A percentile compares a stretch with the other conserved stretches of the same genome.
Evolutionary conservation across 1,140 invertebrate species (phyloP).

Genomic region (Nasonia vitripennis): DNA sequence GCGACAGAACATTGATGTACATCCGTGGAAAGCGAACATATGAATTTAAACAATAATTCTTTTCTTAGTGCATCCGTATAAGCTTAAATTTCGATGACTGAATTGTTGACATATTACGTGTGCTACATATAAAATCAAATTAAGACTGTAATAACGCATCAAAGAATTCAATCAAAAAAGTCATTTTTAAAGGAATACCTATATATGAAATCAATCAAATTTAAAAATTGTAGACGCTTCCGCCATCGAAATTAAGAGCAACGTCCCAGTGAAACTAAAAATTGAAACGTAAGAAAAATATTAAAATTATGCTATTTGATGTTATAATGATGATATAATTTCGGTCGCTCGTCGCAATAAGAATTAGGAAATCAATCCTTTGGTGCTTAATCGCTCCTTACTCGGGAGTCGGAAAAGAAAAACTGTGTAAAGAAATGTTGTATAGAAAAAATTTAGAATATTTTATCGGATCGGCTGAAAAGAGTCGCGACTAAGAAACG

Average conservation of each 20-base stretch:
- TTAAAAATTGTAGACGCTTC: background rate
- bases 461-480: slow-evolving; percentile 46
- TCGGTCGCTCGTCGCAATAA: slow-evolving; percentile 46
- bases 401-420: slow-evolving; percentile 13
- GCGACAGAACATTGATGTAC: slow-evolving; percentile 27
- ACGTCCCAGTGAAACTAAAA: slow-evolving; percentile 9
- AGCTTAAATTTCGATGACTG: slow-evolving; percentile 38
- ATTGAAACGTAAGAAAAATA: background rate
- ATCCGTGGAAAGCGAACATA: background rate
- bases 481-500: slow-evolving; percentile 44
- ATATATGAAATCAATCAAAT: slow-evolving; percentile 32
- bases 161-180: slow-evolving; percentile 41
- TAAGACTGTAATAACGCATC: slow-evolving; percentile 33
- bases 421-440: slow-evolving; percentile 49
- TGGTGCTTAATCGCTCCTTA: slow-evolving; percentile 45
- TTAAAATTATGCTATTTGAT: slow-evolving; percentile 36
- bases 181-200: background rate
- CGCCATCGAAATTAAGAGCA: slow-evolving; percentile 37
- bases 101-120: background rate
- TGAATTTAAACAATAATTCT: slow-evolving; percentile 40
- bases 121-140: slow-evolving; percentile 18
- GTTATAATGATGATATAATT: slow-evolving; percentile 37
- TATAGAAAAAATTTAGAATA: slow-evolving; percentile 47
- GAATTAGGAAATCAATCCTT: slow-evolving; percentile 48
- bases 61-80: background rate